Evolutionary conservation across 2,113 vertebrate species (phyloP).

Genomic region (Lepus americanus): DNA sequence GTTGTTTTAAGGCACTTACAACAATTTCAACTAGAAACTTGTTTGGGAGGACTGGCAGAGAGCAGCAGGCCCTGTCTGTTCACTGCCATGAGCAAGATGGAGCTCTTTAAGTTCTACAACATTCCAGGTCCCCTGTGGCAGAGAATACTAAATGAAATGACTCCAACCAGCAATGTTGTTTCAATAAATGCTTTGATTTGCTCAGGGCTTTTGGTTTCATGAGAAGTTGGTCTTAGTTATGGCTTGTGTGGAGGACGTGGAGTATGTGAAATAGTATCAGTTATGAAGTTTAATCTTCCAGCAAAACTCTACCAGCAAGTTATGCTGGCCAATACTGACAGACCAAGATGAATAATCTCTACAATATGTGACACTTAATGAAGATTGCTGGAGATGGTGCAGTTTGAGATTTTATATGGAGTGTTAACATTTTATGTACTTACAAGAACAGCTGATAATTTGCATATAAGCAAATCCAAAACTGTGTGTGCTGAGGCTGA

Average conservation of each 20-base stretch:
- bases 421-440: conserved; percentile 58
- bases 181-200: neutral
- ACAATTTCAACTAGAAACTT: neutral
- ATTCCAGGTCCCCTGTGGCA: neutral
- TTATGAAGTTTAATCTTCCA: conserved; percentile 26
- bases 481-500: neutral
- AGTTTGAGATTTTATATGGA: neutral
- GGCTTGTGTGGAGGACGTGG: neutral
- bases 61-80: neutral
- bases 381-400: neutral
- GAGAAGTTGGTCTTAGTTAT: conserved; percentile 22
- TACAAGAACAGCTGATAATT: conserved; percentile 4
- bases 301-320: conserved; percentile 5
- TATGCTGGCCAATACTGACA: neutral
- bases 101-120: neutral
- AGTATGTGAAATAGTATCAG: neutral
- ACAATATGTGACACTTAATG: neutral
- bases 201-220: neutral
- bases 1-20: neutral
- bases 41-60: neutral
- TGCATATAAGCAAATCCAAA: neutral
- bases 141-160: neutral
- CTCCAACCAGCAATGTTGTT: neutral
- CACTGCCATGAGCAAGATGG: neutral
- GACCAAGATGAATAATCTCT: neutral